Conservation (phyloP, 2,888 invertebrate species). For the Eupelmus urozonus region DNA sequence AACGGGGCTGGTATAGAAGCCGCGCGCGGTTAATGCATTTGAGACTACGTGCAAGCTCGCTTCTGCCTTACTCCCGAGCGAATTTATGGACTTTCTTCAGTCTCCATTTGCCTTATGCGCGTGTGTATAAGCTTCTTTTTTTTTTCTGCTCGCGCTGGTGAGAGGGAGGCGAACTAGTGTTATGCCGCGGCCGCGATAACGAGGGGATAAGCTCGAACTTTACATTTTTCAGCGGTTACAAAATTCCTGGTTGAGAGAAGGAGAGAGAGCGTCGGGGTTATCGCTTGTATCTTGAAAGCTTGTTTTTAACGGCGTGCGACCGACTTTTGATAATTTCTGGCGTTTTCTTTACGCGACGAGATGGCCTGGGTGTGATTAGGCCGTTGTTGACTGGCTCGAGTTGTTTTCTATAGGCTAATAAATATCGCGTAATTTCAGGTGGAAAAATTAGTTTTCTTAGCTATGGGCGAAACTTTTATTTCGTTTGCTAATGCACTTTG, state of each 20-base stretch:
- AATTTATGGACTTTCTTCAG: slow-evolving; percentile 60
- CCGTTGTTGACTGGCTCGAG: too few species aligned
- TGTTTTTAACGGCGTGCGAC: slow-evolving; percentile 25
- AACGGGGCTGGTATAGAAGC: slow-evolving; percentile 31
- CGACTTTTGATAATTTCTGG: neutral
- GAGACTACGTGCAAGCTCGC: slow-evolving; percentile 36
- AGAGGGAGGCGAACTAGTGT: neutral
- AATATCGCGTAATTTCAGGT: too few species aligned
- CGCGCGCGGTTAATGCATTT: slow-evolving; percentile 62
- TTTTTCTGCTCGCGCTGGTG: neutral
- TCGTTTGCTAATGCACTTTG: too few species aligned
- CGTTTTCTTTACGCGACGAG: slow-evolving; percentile 10
- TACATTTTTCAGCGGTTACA: slow-evolving; percentile 49
- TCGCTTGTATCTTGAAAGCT: slow-evolving; percentile 44
- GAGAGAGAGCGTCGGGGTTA: slow-evolving; percentile 6
- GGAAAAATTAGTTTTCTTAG: too few species aligned
- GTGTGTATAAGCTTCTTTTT: slow-evolving; percentile 1
- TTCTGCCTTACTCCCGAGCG: slow-evolving; percentile 52
- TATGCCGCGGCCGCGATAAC: slow-evolving; percentile 48
- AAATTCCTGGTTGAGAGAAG: slow-evolving; percentile 32
- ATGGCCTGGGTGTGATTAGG: too few species aligned
- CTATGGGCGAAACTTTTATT: neutral
- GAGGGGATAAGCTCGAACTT: slow-evolving; percentile 51
- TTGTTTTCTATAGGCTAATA: too few species aligned
- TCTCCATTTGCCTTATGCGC: slow-evolving; percentile 39